Conservation (phyloP, 2,888 invertebrate genomes). For the Epinotia bilunana region DNA sequence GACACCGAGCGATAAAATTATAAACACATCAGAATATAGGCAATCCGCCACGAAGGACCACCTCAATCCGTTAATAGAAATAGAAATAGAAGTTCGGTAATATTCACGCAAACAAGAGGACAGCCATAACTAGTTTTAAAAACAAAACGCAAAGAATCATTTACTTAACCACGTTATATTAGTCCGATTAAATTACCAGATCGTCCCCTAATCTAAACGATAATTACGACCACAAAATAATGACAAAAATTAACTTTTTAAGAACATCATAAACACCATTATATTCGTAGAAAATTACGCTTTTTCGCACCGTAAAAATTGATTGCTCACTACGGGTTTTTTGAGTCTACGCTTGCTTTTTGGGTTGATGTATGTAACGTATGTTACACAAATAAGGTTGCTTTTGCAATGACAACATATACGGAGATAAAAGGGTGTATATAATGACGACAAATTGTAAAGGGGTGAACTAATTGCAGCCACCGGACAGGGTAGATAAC, state of each 20-base stretch:
- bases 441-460: constrained; percentile 18
- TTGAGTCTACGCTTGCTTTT: not conserved
- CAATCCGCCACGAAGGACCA: not conserved
- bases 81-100: no score
- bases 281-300: not conserved
- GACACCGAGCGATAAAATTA: no score
- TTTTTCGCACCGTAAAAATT: not conserved
- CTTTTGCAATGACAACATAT: not conserved
- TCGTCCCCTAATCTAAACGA: constrained; percentile 15
- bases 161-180: not conserved
- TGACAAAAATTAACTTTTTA: not conserved
- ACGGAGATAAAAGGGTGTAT: constrained; percentile 16
- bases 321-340: not conserved
- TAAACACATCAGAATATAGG: no score
- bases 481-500: constrained; percentile 13
- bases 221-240: constrained; percentile 15
- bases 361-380: not conserved
- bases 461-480: constrained; percentile 20
- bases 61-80: not conserved
- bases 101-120: not conserved
- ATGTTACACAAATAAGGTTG: not conserved
- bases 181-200: constrained; percentile 18
- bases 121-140: not conserved
- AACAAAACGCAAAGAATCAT: constrained; percentile 14
- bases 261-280: constrained; percentile 2